Evolutionary conservation across 2,888 invertebrate species (phyloP), one percentile per base, ranked within the genome.

Genomic region (Nymphalis c-album): DNA sequence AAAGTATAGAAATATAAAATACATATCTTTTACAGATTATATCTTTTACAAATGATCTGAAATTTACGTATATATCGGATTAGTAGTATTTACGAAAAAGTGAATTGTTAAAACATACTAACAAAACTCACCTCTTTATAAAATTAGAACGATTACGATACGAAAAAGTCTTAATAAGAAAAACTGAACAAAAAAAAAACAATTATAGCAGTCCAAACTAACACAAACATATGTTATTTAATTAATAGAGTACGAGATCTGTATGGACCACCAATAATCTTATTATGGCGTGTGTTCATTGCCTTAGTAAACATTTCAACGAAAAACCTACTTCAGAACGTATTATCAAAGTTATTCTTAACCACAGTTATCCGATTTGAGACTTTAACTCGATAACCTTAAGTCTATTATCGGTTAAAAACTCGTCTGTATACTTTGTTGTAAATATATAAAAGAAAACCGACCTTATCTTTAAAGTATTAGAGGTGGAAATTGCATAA

Each of bases 201-300:
- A 22, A 26, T 57, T 18, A 57, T 1, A 57, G 18, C 10, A 40
- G n/a, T 40, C 10, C 26, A 5, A 57, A 55, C 31, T 2, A 53
- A 17, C 35, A 7, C 17, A 40, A 57, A 57, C 57, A 40, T 57
- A 13, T 40, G 57, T 57, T 57, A 64, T 64, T 48, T 35, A 45
- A 64, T 64, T 64, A 64, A 50, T 57, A 50, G 22, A 22, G 18
- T 64, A 64, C 64, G 64, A 58, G 64, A 50, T 50, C 40, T 59
- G 64, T 59, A 64, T 58, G 40, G 48, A 48, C 48, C 26, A 58
- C 58, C 50, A 48, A 40, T 59, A 26, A 57, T 57, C 18, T 40
- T 50, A 22, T 58, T 64, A 40, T 47, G 57, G 53, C 53, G 53
- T 53, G 53, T 51, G 46, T 53, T 62, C 62, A 40, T 53, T 63